Percentiles rank a stretch among this genome's conserved stretches.
These are phyloP conservation scores for Cyanoramphus novaezelandiae DNA, from an alignment of 2,113 vertebrate genomes.

Conservation along the genomic window DNA sequence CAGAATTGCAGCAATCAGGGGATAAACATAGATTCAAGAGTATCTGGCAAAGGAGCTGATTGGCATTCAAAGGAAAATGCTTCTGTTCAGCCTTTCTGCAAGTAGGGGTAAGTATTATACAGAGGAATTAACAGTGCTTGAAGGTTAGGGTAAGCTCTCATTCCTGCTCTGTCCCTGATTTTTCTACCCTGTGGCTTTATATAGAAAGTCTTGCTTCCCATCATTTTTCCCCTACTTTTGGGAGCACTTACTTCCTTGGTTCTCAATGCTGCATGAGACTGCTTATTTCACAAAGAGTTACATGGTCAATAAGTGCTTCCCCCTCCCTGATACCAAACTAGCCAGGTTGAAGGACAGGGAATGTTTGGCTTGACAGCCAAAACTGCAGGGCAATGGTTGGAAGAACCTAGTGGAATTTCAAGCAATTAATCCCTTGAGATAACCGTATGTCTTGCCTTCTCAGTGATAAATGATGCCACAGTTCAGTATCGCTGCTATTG, in stretches of 20 bases:
- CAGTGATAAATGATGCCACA: not conserved
- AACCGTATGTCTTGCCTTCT: not conserved
- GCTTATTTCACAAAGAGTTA: not conserved
- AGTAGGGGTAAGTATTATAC: not conserved
- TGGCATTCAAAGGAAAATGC: slow-evolving; percentile 6
- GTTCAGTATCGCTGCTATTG: not conserved
- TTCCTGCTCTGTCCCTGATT: not conserved
- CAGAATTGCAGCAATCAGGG: slow-evolving; percentile 27
- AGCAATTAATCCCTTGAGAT: not conserved
- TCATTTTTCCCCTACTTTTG: not conserved
- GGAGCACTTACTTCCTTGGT: not conserved
- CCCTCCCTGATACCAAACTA: not conserved
- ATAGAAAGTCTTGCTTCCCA: not conserved
- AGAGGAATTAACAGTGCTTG: not conserved
- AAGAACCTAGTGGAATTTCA: not conserved
- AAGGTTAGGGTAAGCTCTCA: not conserved
- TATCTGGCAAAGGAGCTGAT: slow-evolving; percentile 32
- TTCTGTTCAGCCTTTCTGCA: not conserved
- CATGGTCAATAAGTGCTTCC: not conserved
- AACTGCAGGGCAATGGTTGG: not conserved
- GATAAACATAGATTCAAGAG: slow-evolving; percentile 15
- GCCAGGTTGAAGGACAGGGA: not conserved
- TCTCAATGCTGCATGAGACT: not conserved
- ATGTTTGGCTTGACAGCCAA: not conserved
- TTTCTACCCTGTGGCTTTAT: not conserved